These are phyloP conservation scores for Drosophila ercepeae DNA, from an alignment of 1,140 invertebrate genomes.

Conservation along the genomic window DNA sequence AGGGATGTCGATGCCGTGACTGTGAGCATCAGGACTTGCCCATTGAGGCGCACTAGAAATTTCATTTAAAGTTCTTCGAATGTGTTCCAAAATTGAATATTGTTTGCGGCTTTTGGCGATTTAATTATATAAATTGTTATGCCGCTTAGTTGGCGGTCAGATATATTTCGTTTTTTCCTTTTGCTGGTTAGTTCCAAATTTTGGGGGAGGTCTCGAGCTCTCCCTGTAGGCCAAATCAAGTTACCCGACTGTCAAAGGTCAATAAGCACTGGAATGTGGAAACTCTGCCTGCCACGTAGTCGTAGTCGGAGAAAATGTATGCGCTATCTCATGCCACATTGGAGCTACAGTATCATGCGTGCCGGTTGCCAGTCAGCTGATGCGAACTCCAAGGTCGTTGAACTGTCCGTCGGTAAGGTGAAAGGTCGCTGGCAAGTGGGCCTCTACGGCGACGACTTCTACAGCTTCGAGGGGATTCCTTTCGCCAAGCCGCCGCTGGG, in stretches of 20 bases:
- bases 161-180: conserved; percentile 7
- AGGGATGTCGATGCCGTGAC: conserved; percentile 29
- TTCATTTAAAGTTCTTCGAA: not conserved
- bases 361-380: not conserved
- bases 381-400: conserved; percentile 36
- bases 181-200: not conserved
- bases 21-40: conserved; percentile 32
- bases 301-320: conserved; percentile 13
- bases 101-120: not conserved
- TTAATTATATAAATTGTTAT: conserved; percentile 1
- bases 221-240: conserved; percentile 2
- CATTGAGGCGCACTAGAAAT: conserved; percentile 6
- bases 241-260: not conserved
- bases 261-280: conserved; percentile 44
- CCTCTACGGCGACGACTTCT: conserved; percentile 61
- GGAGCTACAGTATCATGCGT: conserved; percentile 52
- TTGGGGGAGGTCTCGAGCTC: not conserved
- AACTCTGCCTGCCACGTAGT: conserved; percentile 25
- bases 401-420: conserved; percentile 60
- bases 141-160: conserved; percentile 9
- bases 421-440: conserved; percentile 51
- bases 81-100: conserved; percentile 15
- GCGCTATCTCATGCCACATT: conserved; percentile 75
- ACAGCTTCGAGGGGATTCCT: conserved; percentile 86
- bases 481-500: conserved; percentile 88